A percentile compares a stretch with the other conserved stretches of the same genome.
Conservation (phyloP, 2,113 vertebrate species). For the Galemys pyrenaicus region DNA sequence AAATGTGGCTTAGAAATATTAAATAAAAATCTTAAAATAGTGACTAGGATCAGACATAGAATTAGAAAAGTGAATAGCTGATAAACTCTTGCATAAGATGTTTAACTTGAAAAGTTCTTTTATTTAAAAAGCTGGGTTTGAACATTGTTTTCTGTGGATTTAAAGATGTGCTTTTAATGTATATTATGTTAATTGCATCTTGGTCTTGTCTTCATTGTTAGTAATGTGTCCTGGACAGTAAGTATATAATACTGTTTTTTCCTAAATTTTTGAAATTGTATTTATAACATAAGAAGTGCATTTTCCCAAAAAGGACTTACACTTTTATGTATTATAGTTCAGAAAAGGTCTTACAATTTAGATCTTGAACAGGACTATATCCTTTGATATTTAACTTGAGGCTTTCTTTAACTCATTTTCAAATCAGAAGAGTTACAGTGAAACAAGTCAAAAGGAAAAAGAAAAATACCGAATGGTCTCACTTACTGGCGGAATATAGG, state of each 20-base stretch:
- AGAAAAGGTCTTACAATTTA: background rate
- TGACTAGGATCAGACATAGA: background rate
- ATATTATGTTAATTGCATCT: conserved; percentile 39
- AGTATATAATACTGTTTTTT: conserved; percentile 49
- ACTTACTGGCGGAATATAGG: no score
- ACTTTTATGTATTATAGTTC: background rate
- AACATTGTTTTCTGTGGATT: conserved; percentile 35
- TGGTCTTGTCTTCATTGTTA: background rate
- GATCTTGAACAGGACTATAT: background rate
- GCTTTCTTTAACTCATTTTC: conserved; percentile 32
- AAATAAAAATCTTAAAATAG: conserved; percentile 18
- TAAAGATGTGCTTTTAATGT: background rate
- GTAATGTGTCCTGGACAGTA: conserved; percentile 50
- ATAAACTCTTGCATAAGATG: conserved; percentile 35
- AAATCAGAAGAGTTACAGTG: conserved; percentile 37
- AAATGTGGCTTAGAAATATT: conserved; percentile 49
- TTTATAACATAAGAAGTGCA: conserved; percentile 17
- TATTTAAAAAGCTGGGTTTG: conserved; percentile 39
- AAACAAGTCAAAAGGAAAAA: no score
- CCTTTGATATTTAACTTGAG: background rate
- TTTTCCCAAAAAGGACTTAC: background rate
- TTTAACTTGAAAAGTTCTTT: conserved; percentile 36
- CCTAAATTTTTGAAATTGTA: conserved; percentile 24
- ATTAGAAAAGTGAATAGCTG: conserved; percentile 43
- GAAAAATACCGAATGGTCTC: no score